These are phyloP conservation scores for Phocides pigmalion DNA, from an alignment of 1,140 invertebrate genomes.

Conservation along the genomic window DNA sequence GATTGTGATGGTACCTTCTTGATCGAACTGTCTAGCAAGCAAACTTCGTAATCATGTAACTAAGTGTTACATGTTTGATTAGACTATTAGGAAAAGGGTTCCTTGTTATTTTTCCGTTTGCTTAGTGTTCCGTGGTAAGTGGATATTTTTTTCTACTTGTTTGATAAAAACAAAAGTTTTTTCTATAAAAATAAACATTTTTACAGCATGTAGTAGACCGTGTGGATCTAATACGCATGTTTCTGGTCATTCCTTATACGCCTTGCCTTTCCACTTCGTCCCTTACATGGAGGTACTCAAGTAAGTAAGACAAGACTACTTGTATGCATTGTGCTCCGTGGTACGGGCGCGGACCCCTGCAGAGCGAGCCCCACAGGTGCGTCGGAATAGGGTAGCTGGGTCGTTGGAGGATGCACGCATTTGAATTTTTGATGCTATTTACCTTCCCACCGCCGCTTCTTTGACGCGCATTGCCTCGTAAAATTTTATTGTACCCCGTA, in stretches of 20 bases:
- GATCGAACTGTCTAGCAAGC: too few species aligned
- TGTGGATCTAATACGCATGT: neutral
- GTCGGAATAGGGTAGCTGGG: conserved; percentile 8
- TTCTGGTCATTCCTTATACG: neutral
- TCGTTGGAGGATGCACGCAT: conserved; percentile 26
- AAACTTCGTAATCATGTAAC: too few species aligned
- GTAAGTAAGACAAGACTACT: conserved; percentile 6
- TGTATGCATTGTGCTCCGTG: conserved; percentile 3
- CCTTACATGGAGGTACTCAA: neutral
- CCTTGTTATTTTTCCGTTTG: too few species aligned
- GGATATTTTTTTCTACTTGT: too few species aligned
- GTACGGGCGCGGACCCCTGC: neutral
- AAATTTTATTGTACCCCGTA: conserved; percentile 21
- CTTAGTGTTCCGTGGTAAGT: too few species aligned
- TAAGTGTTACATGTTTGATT: too few species aligned
- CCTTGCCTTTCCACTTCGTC: neutral
- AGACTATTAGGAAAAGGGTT: too few species aligned
- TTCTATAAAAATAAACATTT: too few species aligned
- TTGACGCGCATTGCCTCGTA: conserved; percentile 3
- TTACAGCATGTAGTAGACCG: neutral
- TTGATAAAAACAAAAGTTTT: too few species aligned
- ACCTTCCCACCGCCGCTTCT: conserved; percentile 14
- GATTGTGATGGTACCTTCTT: too few species aligned
- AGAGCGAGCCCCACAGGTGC: conserved; percentile 14
- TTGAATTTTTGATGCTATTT: conserved; percentile 35